Evolutionary conservation across 2,888 invertebrate genomes (phyloP).

Genomic region (Cantharis flavilabris): DNA sequence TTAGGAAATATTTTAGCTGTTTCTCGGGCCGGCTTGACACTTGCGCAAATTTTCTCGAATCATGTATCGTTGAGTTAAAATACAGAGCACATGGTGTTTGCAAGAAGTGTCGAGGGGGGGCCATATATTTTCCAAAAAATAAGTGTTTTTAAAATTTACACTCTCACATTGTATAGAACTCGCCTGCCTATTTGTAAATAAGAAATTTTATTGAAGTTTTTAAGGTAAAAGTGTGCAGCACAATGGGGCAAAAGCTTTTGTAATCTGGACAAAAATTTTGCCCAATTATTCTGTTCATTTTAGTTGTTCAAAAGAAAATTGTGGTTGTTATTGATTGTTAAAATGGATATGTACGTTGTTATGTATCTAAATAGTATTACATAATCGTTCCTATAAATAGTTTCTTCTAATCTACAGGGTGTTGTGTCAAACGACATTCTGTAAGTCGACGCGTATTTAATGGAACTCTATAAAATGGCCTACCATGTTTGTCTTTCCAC

Average conservation of each 20-base stretch:
- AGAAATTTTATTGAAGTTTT: slow-evolving; percentile 4
- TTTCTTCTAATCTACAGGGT: slow-evolving; percentile 12
- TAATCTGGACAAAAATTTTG: not conserved
- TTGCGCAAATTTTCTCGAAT: not conserved
- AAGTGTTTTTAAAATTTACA: slow-evolving; percentile 27
- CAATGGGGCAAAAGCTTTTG: not conserved
- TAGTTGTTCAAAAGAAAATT: slow-evolving; percentile 14
- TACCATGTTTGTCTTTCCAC: slow-evolving; percentile 49
- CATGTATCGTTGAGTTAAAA: not conserved
- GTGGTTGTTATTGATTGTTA: slow-evolving; percentile 43
- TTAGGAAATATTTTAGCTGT: slow-evolving; percentile 39
- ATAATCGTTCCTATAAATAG: slow-evolving; percentile 22
- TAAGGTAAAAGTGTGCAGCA: slow-evolving; percentile 7
- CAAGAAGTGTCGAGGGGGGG: not conserved
- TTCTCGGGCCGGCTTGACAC: slow-evolving; percentile 24
- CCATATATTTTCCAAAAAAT: not conserved
- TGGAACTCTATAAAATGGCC: slow-evolving; percentile 42
- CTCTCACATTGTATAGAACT: slow-evolving; percentile 21
- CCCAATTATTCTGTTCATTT: slow-evolving; percentile 9
- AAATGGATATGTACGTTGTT: slow-evolving; percentile 29
- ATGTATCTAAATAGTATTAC: slow-evolving; percentile 16
- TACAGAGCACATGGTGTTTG: not conserved
- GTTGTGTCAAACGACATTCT: slow-evolving; percentile 16
- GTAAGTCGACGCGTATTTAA: slow-evolving; percentile 9
- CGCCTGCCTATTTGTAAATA: slow-evolving; percentile 26